Evolutionary conservation across 1,140 invertebrate genomes (phyloP).

Genomic region (Nautilus pompilius): DNA sequence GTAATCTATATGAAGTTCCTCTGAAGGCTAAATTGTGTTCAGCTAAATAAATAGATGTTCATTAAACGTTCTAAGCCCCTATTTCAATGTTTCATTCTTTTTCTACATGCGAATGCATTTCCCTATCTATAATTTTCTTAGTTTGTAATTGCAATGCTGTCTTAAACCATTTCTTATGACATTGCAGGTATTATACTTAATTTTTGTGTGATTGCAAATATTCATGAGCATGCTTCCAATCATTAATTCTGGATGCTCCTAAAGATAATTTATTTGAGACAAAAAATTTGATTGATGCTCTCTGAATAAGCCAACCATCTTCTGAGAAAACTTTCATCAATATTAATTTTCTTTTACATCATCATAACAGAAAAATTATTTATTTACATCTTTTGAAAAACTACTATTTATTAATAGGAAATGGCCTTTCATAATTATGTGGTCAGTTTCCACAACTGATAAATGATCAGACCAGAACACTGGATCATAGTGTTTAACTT

Average conservation of each 20-base stretch:
- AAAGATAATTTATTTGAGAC: neutral
- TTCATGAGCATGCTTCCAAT: neutral
- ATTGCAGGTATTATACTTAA: neutral
- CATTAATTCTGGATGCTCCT: neutral
- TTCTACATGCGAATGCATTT: neutral
- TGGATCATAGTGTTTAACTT: too few species aligned
- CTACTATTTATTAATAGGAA: neutral
- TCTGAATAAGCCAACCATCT: neutral
- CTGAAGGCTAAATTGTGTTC: neutral
- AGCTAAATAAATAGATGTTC: neutral
- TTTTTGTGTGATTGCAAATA: neutral
- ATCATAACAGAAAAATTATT: neutral
- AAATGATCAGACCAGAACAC: too few species aligned
- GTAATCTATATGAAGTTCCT: neutral
- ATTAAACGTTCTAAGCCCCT: neutral
- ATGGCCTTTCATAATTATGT: neutral
- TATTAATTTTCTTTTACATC: neutral
- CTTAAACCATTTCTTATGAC: neutral
- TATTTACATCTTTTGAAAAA: neutral
- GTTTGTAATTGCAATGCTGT: neutral
- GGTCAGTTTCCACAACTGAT: neutral
- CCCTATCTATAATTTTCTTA: neutral
- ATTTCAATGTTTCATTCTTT: neutral
- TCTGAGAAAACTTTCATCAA: neutral
- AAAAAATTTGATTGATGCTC: neutral